Evolutionary conservation across 2,888 invertebrate genomes (phyloP), one percentile per base, ranked within the genome.

Genomic region (Trachelus stipa): DNA sequence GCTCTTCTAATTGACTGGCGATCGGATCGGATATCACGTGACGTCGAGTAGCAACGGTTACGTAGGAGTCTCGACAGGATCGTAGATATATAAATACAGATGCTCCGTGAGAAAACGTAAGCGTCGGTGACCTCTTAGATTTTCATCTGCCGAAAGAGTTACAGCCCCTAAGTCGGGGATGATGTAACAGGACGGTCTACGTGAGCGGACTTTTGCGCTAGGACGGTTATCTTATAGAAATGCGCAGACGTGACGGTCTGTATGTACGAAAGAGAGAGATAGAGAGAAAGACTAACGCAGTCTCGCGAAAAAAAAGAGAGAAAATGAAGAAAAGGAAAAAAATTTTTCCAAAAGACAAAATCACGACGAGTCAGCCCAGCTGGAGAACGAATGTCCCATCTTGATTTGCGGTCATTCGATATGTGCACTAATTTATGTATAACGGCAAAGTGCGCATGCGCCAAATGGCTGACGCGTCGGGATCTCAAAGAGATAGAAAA

Each of bases 141-240:
- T 71, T 71, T 71, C 31, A 71, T 71, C 71, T 71, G 31, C 71
- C 71, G 31, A 33, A 71, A 71, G 71, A 71, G 71, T 71, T 71
- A 71, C 71, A 71, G 71, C 71, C 33, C 71, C 33, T 71, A 71
- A 71, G 71, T 71, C 71, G 71, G 71, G 15, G 71, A 71, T 71
- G 71, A 71, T 71, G 71, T 71, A 71, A 71, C 71, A 1, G 71
- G 56, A 56, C 33, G 31, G 71, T 12, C 31, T 71, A 71, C 71
- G 71, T 71, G 71, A 71, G 31, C 31, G 71, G 71, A 71, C 71
- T 71, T 23, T 56, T 9, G 15, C 56, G 56, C 56, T 15, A 23
- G 40, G 56, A 56, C 56, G 23, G 56, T 56, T 56, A 56, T 56
- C 56, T 56, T 33, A 71, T 31, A 31, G 71, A 71, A 15, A 33